Percentiles rank a stretch among this genome's conserved stretches.
phyloP scores from a whole-genome alignment of 2,113 vertebrate genomes.

The Corythornis vintsioides region DNA sequence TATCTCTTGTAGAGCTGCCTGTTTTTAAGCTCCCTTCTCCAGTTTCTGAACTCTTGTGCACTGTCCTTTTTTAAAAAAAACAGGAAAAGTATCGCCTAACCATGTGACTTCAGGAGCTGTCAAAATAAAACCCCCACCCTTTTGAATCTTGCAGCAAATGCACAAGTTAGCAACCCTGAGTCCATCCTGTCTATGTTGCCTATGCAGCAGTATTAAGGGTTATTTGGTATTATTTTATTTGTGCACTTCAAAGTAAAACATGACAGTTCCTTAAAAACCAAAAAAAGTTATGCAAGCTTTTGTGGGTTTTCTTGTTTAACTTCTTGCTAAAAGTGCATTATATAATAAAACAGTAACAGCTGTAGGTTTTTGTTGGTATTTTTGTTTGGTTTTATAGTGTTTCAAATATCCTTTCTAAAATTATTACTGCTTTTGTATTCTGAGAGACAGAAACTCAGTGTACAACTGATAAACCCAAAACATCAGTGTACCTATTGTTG shows the following conservation, averaged over 20 bases:
- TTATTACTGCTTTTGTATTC: background rate
- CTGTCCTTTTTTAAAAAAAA: background rate
- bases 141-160: background rate
- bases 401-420: background rate
- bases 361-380: background rate
- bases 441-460: background rate
- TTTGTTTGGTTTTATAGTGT: background rate
- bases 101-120: accelerated
- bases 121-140: background rate
- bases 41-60: background rate
- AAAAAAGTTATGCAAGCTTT: background rate
- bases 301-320: background rate
- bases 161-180: background rate
- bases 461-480: background rate
- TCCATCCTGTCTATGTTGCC: background rate
- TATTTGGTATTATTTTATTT: background rate
- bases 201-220: background rate
- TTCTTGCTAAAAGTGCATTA: background rate
- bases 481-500: background rate
- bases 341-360: background rate
- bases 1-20: background rate
- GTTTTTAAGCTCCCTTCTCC: background rate
- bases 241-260: background rate
- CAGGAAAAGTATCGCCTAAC: background rate
- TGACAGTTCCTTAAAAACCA: background rate